Evolutionary conservation across 2,888 invertebrate genomes (phyloP).

Genomic region (Acleris cristana): DNA sequence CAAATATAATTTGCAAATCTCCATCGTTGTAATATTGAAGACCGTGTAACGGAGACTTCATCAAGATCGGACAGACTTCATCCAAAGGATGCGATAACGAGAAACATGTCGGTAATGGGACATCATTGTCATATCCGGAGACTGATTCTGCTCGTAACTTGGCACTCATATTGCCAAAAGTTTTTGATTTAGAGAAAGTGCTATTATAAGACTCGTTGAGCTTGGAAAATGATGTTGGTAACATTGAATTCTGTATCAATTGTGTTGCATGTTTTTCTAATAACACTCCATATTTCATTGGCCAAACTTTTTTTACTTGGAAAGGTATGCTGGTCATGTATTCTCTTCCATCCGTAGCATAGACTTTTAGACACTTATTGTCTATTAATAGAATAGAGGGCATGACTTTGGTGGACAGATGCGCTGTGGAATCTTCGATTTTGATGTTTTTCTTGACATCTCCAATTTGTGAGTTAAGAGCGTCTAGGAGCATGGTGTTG

Average conservation of each 20-base stretch:
- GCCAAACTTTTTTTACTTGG: conserved; percentile 92
- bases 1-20: conserved; percentile 88
- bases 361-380: conserved; percentile 89
- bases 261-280: conserved; percentile 88
- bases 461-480: conserved; percentile 75
- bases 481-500: conserved; percentile 82
- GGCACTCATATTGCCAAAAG: conserved; percentile 69
- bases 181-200: conserved; percentile 62
- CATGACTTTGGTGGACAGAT: conserved; percentile 80
- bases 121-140: conserved; percentile 71
- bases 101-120: conserved; percentile 90
- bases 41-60: conserved; percentile 85
- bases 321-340: conserved; percentile 91
- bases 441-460: conserved; percentile 78
- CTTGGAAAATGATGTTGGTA: conserved; percentile 65
- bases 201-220: conserved; percentile 72
- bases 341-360: conserved; percentile 91
- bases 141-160: conserved; percentile 67
- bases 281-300: conserved; percentile 92
- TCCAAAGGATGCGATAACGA: conserved; percentile 95
- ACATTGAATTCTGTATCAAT: conserved; percentile 59
- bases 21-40: conserved; percentile 86
- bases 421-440: conserved; percentile 78
- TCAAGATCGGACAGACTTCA: conserved; percentile 93
- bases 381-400: conserved; percentile 90